Percentiles rank a stretch among this genome's conserved stretches.
Conservation (phyloP, 1,140 invertebrate species). For the Hylaeus volcanicus region DNA sequence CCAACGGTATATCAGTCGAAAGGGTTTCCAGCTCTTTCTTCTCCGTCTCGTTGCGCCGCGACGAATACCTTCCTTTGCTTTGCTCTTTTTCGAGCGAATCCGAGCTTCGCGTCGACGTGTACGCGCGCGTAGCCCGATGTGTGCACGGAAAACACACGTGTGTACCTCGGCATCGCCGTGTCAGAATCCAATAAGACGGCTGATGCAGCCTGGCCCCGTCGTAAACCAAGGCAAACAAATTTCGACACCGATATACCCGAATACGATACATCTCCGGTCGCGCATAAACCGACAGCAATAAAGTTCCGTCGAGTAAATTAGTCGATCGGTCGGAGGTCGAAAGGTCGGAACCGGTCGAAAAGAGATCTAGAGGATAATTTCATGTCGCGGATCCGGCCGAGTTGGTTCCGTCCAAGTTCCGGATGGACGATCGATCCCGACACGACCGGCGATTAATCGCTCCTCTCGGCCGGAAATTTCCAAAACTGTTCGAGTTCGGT, state of each 20-base stretch:
- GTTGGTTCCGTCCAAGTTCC: too few species aligned
- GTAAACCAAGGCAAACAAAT: slow-evolving; percentile 80
- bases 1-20: too few species aligned
- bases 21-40: neutral
- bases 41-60: neutral
- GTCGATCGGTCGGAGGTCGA: neutral
- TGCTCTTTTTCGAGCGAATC: too few species aligned
- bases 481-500: slow-evolving; percentile 45
- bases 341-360: too few species aligned
- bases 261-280: slow-evolving; percentile 9
- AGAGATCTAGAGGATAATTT: too few species aligned
- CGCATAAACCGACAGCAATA: slow-evolving; percentile 51
- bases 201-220: slow-evolving; percentile 75
- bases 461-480: slow-evolving; percentile 19
- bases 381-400: too few species aligned
- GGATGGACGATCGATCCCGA: too few species aligned
- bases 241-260: slow-evolving; percentile 57
- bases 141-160: slow-evolving; percentile 9
- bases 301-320: slow-evolving; percentile 50
- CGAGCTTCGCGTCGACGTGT: neutral
- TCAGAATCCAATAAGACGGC: slow-evolving; percentile 77
- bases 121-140: slow-evolving; percentile 1
- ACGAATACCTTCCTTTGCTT: too few species aligned
- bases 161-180: slow-evolving; percentile 52
- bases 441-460: neutral